A percentile compares a stretch with the other conserved stretches of the same genome.
phyloP scores from a whole-genome alignment of 2,888 invertebrate genomes.

The Odontothrips loti region DNA sequence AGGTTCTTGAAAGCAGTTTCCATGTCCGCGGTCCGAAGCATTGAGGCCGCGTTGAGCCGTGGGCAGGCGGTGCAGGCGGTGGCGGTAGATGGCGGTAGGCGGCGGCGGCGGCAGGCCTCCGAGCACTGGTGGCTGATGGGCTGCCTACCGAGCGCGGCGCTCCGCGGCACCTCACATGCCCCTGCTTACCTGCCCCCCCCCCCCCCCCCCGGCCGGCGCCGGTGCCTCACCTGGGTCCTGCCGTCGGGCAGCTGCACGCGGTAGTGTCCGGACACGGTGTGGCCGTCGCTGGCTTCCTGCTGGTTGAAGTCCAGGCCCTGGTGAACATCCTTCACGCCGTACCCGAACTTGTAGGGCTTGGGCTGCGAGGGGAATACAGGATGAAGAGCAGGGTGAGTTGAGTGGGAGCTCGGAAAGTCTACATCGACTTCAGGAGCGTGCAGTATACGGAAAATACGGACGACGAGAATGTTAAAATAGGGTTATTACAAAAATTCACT shows the following conservation, averaged over 20 bases:
- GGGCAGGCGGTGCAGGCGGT: neutral
- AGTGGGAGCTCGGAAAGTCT: neutral
- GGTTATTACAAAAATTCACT: neutral
- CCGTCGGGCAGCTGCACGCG: conserved; percentile 75
- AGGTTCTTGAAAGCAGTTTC: too few species aligned
- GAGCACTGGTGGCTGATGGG: neutral
- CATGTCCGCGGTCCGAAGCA: too few species aligned
- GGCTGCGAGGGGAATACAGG: conserved; percentile 38
- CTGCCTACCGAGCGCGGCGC: neutral
- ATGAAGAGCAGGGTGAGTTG: neutral
- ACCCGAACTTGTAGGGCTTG: conserved; percentile 55
- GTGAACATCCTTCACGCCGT: conserved; percentile 65
- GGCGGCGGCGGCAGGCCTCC: neutral
- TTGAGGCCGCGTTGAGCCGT: too few species aligned
- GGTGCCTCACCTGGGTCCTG: neutral
- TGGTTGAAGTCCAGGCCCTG: conserved; percentile 74
- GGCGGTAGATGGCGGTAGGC: neutral
- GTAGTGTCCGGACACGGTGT: conserved; percentile 67
- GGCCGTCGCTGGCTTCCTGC: conserved; percentile 64
- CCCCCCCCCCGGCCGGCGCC: neutral
- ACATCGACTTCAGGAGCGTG: neutral
- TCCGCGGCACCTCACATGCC: neutral
- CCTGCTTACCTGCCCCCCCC: neutral
- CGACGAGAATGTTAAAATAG: neutral
- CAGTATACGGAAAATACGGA: neutral